Percentiles rank a stretch among this genome's conserved stretches.
Evolutionary conservation across 1,140 invertebrate species (phyloP).

Genomic region (Tetranychus cinnabarinus): DNA sequence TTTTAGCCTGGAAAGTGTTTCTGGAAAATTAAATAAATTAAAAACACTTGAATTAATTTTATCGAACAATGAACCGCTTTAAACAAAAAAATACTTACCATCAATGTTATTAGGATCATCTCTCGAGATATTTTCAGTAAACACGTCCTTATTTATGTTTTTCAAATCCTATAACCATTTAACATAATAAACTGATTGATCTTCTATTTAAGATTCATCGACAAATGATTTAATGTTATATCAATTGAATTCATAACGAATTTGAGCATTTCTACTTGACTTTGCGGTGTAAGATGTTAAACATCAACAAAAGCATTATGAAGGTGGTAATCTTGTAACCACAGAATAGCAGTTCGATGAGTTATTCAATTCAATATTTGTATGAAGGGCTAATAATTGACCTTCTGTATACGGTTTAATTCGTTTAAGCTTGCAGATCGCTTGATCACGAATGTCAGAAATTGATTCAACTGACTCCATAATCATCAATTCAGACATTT

Average conservation of each 20-base stretch:
- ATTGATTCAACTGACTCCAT: too few relatives aligned
- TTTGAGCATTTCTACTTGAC: slow-evolving; percentile 6
- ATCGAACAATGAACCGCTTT: too few relatives aligned
- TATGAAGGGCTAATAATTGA: slow-evolving; percentile 6
- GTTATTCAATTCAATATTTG: background rate
- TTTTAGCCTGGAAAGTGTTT: background rate
- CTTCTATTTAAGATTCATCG: background rate
- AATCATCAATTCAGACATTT: too few relatives aligned
- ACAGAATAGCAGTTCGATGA: background rate
- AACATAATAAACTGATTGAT: background rate
- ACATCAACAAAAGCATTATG: slow-evolving; percentile 8
- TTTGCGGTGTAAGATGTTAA: slow-evolving; percentile 4
- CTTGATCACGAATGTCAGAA: background rate
- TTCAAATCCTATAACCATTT: background rate
- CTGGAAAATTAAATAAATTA: too few relatives aligned
- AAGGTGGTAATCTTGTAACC: slow-evolving; percentile 7
- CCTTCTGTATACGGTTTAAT: slow-evolving; percentile 8
- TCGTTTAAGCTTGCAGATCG: slow-evolving; percentile 4
- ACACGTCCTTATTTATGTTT: background rate
- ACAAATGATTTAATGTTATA: background rate
- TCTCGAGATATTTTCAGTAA: background rate
- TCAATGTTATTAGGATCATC: too few relatives aligned
- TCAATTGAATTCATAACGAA: background rate
- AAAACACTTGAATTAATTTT: too few relatives aligned
- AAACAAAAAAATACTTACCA: too few relatives aligned